Percentiles rank a stretch among this genome's conserved stretches.
phyloP scores from a whole-genome alignment of 2,797 vertebrate genomes.

The Pyrocephalus nanus region DNA sequence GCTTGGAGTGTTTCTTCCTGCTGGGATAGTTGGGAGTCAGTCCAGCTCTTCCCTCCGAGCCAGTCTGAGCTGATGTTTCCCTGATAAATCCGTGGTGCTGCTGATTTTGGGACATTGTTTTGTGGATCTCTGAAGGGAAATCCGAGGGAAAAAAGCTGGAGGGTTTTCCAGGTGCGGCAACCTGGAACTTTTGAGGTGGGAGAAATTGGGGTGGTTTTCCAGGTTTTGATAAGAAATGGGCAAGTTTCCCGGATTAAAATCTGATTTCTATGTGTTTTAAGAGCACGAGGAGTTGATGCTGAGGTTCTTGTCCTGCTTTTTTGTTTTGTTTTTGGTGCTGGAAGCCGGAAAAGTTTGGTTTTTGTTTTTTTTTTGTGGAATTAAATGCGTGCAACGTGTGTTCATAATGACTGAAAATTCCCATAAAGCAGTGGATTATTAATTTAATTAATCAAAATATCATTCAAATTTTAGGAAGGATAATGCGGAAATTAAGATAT shows the following conservation, averaged over 20 bases:
- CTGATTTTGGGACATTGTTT: background rate
- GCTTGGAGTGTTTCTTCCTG: background rate
- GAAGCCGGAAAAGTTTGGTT: background rate
- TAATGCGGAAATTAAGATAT: background rate
- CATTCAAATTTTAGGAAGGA: background rate
- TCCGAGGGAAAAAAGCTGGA: background rate
- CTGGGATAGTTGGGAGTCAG: background rate
- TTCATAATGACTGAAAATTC: background rate
- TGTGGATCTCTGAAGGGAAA: background rate
- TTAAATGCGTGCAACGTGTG: background rate
- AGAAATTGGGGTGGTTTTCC: background rate
- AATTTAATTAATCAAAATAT: background rate
- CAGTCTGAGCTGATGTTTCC: background rate
- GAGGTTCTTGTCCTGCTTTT: background rate
- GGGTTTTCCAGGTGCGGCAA: background rate
- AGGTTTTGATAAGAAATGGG: background rate
- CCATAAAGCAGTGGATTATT: too few relatives aligned
- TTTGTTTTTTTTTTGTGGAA: too few relatives aligned
- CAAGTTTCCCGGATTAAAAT: background rate
- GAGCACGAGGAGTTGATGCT: background rate
- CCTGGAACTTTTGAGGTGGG: background rate
- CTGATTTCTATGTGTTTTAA: background rate
- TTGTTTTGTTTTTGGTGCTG: background rate
- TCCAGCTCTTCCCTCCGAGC: background rate
- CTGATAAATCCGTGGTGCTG: background rate